Conservation (phyloP, 2,888 invertebrate genomes). For the Hedychridium roseum region DNA sequence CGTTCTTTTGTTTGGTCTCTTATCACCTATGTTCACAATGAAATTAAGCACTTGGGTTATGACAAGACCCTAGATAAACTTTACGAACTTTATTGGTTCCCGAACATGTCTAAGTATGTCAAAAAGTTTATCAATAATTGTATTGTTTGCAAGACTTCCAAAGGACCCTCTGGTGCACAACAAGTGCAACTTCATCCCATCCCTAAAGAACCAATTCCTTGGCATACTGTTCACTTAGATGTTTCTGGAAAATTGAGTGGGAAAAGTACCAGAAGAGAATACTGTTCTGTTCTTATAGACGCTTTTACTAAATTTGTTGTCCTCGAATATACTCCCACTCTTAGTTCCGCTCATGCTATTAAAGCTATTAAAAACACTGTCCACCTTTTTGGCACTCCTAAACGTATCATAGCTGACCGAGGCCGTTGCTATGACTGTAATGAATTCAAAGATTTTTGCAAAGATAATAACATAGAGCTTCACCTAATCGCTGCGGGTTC, state of each 20-base stretch:
- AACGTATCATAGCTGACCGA: neutral
- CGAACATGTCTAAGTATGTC: neutral
- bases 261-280: neutral
- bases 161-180: neutral
- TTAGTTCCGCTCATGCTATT: neutral
- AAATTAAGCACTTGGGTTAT: conserved; percentile 4
- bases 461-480: neutral
- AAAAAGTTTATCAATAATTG: neutral
- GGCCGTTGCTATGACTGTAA: neutral
- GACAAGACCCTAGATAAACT: conserved; percentile 5
- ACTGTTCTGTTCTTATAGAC: neutral
- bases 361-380: neutral
- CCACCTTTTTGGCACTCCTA: neutral
- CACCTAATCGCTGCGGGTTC: neutral
- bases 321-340: neutral
- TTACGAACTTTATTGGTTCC: neutral
- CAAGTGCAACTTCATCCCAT: neutral
- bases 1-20: neutral
- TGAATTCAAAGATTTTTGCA: neutral
- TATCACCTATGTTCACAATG: neutral
- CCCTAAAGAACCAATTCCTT: neutral
- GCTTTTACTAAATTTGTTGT: neutral
- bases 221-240: neutral
- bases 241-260: neutral
- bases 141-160: neutral